Evolutionary conservation across 2,888 invertebrate species (phyloP), one percentile per base, ranked within the genome.

Genomic region (Leptopilina drosophilae): DNA sequence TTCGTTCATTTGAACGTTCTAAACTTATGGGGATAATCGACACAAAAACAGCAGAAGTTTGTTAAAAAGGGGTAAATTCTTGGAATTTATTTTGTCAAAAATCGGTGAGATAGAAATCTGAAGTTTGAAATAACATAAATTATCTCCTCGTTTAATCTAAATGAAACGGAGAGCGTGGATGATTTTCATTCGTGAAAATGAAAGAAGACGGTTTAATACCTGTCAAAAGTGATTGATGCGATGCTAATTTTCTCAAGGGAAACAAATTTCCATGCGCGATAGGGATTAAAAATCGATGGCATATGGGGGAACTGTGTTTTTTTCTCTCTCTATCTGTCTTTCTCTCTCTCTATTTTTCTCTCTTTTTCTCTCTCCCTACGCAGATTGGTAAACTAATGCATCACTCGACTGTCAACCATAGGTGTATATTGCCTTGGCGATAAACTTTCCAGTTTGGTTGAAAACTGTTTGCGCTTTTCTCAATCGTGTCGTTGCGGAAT

Each of bases 331-430:
- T 33, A 3, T 26, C 26, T 33, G 3, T 1, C 3, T 33, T 5
- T 33, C 3, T 33, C 33, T 3, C 3, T 33, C 3, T 33, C 2
- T 2, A 2, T 26, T 26, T 26, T 33, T 33, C 5, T 33, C 33
- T 33, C 5, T 5, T 3, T 33, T 33, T 33, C 3, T 33, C 33
- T 67, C 26, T 12, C 33, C 87, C 88, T 87, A 86, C 88, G 88
- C 81, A 85, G 87, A 88, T 88, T 86, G 86, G 86, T 84, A 49
- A 11, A 85, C 87, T 87, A 88, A 88, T 88, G 88, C 87, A 88
- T 88, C 88, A 88, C 87, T 82, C 84, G 82, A 82, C 87, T 88
- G 88, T 88, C 88, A 88, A 85, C 87, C 85, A 85, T 87, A 84
- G 84, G 86, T 12, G 4, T 49, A 11, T 9, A 85, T 88, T 87